Base-by-base conservation (phyloP, 2,888 invertebrate species). In the Athalia cordata region DNA sequence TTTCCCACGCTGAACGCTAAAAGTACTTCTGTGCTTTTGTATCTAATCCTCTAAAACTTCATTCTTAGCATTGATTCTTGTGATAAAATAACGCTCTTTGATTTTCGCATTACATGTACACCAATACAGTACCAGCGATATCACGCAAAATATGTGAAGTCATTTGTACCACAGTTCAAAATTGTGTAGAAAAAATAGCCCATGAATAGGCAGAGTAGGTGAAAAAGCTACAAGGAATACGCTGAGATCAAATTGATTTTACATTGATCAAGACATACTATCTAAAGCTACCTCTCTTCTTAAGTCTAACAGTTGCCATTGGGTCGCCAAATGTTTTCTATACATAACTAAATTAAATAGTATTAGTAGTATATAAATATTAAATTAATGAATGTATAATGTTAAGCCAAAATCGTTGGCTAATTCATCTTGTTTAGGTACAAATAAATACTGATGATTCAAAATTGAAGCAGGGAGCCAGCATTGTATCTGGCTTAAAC, bases 131-230 rank as follows among this genome's bases (percentile, higher is more conserved):
- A 29, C 29, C 0, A 29, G 29, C 29, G 29, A 29, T 29, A 29
- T 29, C 29, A 29, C 29, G 29, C 29, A 0, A 29, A 29, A 29
- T 29, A 29, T 29, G 29, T 29, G 29, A 29, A 29, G 29, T 29
- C 29, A 29, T 29, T 29, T 29, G 29, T 29, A 29, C 43, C 55
- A 59, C 68, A 45, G 67, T 57, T 15, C 5, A 68, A 52, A 61
- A 61, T 49, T 67, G 59, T 77, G 61, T 77, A 67, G 67, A 70
- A 77, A 77, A 67, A 68, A 52, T 77, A 68, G 70, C 70, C 62
- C 59, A 55, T 59, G 9, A 67, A n/a, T 29, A 59, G 67, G 52
- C 61, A 70, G 47, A 66, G 66, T 65, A 8, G 66, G 57, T 67
- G 66, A 67, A 66, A 66, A 67, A 67, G 75, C 75, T 62, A 64